Percentiles rank a stretch among this genome's conserved stretches.
phyloP scores from a whole-genome alignment of 2,888 invertebrate genomes.

The Thyatira batis region DNA sequence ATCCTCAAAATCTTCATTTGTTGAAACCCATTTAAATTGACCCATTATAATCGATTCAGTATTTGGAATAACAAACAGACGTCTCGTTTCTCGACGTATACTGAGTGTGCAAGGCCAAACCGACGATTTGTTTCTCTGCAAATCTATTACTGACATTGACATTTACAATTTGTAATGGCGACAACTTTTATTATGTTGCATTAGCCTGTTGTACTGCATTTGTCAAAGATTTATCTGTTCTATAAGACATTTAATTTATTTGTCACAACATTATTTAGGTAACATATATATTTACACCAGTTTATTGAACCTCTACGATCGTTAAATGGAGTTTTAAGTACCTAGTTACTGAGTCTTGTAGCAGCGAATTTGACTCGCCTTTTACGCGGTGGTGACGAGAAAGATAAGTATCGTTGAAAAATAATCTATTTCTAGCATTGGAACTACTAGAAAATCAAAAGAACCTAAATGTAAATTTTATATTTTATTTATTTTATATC shows the following conservation, averaged over 20 bases:
- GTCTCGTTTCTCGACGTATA: neutral
- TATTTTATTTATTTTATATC: too few species aligned
- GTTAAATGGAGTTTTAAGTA: neutral
- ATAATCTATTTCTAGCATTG: too few species aligned
- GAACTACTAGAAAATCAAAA: too few species aligned
- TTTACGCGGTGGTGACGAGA: too few species aligned
- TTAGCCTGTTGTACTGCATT: neutral
- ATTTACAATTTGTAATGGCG: constrained; percentile 2
- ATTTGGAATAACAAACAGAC: neutral
- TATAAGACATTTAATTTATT: neutral
- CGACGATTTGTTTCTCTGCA: neutral
- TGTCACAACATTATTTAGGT: neutral
- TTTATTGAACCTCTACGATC: neutral
- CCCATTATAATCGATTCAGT: neutral
- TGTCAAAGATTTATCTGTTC: neutral
- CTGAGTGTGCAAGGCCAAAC: neutral
- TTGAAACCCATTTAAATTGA: too few species aligned
- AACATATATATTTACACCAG: neutral
- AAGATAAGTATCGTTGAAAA: too few species aligned
- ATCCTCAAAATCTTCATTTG: too few species aligned
- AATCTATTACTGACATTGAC: constrained; percentile 1
- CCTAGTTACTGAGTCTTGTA: neutral
- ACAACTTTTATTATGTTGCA: neutral
- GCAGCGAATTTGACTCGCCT: too few species aligned
- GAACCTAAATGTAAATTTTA: too few species aligned